These are phyloP conservation scores for Stichodactyla mertensii DNA, from an alignment of 64 coral and sea anemone species.

Conservation along the genomic window DNA sequence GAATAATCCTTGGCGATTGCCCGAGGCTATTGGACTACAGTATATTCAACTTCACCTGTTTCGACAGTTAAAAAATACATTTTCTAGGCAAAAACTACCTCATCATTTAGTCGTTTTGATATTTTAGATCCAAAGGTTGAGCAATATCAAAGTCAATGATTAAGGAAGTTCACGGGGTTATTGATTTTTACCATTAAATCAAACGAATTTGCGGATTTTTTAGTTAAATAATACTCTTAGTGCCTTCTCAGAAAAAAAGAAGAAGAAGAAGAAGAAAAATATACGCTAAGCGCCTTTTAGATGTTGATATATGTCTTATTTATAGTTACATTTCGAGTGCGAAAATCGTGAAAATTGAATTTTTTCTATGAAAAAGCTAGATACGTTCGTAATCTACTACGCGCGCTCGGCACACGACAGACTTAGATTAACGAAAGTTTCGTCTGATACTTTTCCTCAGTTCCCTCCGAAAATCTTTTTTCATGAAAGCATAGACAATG, in stretches of 20 bases:
- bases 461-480: constrained; percentile 20
- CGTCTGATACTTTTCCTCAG: background rate
- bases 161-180: background rate
- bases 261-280: background rate
- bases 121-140: background rate
- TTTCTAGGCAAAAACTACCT: background rate
- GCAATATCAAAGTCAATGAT: constrained; percentile 9
- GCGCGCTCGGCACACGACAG: background rate
- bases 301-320: background rate
- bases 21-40: background rate
- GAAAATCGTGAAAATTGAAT: background rate
- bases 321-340: background rate
- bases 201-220: background rate
- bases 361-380: background rate
- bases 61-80: background rate
- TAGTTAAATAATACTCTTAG: background rate
- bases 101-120: background rate
- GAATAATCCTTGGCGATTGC: background rate
- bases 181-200: background rate
- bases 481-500: constrained; percentile 24
- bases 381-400: background rate
- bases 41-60: background rate
- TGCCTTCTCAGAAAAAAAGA: background rate
- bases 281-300: background rate
- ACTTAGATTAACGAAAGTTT: background rate